Evolutionary conservation across 2,113 vertebrate genomes (phyloP).

Genomic region (Dendrocopos noguchii): DNA sequence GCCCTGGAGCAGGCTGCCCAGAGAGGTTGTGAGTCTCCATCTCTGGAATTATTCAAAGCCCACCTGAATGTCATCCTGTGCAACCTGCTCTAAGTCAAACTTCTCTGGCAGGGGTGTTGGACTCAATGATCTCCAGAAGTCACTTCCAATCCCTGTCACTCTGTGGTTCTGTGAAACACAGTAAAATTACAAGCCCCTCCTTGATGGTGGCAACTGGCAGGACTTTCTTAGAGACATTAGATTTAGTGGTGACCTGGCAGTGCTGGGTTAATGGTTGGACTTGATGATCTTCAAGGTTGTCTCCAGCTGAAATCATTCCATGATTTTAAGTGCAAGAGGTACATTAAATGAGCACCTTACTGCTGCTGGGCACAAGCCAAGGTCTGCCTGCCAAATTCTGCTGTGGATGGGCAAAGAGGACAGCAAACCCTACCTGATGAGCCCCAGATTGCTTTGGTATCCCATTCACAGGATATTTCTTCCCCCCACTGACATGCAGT

Average conservation of each 20-base stretch:
- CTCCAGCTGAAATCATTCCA: neutral
- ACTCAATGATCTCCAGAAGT: no score
- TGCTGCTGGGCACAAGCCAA: neutral
- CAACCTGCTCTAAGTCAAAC: no score
- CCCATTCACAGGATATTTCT: neutral
- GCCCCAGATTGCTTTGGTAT: neutral
- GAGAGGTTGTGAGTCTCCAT: no score
- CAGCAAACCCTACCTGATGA: neutral
- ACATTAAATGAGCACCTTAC: neutral
- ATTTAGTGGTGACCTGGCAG: neutral
- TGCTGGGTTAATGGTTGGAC: neutral
- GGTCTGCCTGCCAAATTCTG: neutral
- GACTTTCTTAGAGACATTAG: neutral
- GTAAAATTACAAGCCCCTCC: neutral
- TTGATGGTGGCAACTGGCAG: neutral
- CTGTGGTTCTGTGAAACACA: neutral
- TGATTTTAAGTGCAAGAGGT: neutral
- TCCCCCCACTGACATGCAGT: no score
- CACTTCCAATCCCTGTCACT: no score
- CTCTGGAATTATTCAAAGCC: no score
- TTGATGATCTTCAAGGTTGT: neutral
- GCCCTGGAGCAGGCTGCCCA: no score
- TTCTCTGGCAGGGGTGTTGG: no score
- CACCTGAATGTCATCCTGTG: no score
- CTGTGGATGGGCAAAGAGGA: neutral